These are phyloP conservation scores for Xylota sylvarum DNA, from an alignment of 2,888 invertebrate genomes.

Conservation along the genomic window DNA sequence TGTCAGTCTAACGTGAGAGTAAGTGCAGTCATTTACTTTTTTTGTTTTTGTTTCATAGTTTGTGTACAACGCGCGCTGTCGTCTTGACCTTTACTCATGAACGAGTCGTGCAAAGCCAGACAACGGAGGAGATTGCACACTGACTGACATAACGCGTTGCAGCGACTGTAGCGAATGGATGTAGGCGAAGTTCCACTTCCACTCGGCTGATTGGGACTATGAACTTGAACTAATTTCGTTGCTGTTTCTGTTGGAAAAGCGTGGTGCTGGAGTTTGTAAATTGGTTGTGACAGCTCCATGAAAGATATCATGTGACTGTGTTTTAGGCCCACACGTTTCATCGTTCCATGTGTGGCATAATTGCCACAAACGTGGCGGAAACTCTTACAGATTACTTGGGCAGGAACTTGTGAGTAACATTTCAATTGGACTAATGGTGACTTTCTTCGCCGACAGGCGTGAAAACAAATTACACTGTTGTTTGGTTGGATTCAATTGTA, in stretches of 20 bases:
- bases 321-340: conserved; percentile 50
- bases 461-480: conserved; percentile 6
- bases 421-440: conserved; percentile 42
- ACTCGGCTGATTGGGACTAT: conserved; percentile 59
- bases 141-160: not conserved
- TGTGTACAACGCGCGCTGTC: not conserved
- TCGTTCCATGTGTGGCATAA: conserved; percentile 19
- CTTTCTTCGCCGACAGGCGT: conserved; percentile 18
- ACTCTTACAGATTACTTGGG: conserved; percentile 32
- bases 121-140: conserved; percentile 23
- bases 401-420: conserved; percentile 52
- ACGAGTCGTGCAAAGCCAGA: conserved; percentile 54
- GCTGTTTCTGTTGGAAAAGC: conserved; percentile 29
- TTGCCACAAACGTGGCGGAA: conserved; percentile 46
- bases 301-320: conserved; percentile 66
- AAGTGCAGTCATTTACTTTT: conserved; percentile 2
- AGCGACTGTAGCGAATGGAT: not conserved
- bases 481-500: not conserved
- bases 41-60: conserved; percentile 10
- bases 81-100: conserved; percentile 67
- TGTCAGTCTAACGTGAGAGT: conserved; percentile 22
- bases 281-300: conserved; percentile 71
- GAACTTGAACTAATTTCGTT: conserved; percentile 72
- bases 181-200: conserved; percentile 70
- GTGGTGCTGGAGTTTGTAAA: conserved; percentile 71